Base-by-base conservation (phyloP, 1,140 invertebrate genomes). In the Brachionus asplanchnoidis region DNA sequence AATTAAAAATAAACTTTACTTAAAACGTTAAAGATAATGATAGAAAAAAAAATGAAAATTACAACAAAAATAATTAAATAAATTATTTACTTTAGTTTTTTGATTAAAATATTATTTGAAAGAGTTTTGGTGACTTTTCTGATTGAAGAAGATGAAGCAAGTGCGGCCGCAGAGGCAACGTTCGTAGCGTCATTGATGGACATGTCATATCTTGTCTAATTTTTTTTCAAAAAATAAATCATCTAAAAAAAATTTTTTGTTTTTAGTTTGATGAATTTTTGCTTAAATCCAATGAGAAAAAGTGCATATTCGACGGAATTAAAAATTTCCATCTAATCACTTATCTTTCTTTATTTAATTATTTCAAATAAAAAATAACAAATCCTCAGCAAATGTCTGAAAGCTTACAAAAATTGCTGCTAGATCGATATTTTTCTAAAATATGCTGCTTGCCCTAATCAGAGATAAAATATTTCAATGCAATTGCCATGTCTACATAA, bases 121-220 rank as follows among this genome's bases (percentile, higher is more conserved):
- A 82, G 17, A 26, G 79, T 60, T 11, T 82, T 82, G 14, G 79
- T 82, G 20, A 82, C 53, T 65, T 68, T 60, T 65, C 65, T 60
- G 32, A 82, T 56, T 9, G 79, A 82, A 14, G 79, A 82, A 20
- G 53, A n/a, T 14, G 79, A 40, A 9, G 73, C 42, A 23, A 77
- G 44, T 14, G 79, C 79, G n/a, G 79, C 50, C 56, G 79, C 79
- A 40, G 79, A 82, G 28, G 79, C 79, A 60, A 82, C 53, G 23
- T 68, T 82, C 8, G 79, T 82, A 26, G 79, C 79, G 28, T 82
- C 79, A 82, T 82, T 82, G 32, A 82, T 82, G 28, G 79, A 82
- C 79, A 82, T 82, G 42, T 40, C 79, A 73, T 73, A 73, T 56
- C 17, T 6, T 7, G 8, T 56, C 53, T 23, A 56, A 56, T 56